A percentile compares a stretch with the other conserved stretches of the same genome.
phyloP scores from a whole-genome alignment of 2,888 invertebrate species.

The Hypercompe scribonia region DNA sequence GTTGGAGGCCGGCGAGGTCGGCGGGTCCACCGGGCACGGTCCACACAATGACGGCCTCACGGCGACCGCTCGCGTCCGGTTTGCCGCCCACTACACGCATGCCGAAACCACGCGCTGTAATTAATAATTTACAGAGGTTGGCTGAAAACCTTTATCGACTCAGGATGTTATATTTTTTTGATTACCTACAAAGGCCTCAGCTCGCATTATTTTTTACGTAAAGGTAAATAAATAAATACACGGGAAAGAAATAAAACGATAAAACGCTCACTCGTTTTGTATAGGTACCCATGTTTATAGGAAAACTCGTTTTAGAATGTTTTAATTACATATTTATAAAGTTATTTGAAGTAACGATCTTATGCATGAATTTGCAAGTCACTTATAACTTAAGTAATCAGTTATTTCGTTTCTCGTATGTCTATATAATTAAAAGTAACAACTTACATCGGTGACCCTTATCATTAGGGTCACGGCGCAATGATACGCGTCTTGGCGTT shows the following conservation, averaged over 20 bases:
- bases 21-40: conserved; percentile 97
- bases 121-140: conserved; percentile 52
- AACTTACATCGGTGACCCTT: conserved; percentile 95
- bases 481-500: conserved; percentile 90
- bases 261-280: neutral
- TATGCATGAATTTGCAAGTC: neutral
- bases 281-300: neutral
- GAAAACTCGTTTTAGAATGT: neutral
- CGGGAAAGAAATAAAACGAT: neutral
- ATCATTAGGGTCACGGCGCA: conserved; percentile 92
- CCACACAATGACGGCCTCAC: conserved; percentile 97
- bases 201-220: neutral
- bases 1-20: conserved; percentile 94
- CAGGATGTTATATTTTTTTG: conserved; percentile 29
- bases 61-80: conserved; percentile 93
- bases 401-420: neutral
- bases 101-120: conserved; percentile 94
- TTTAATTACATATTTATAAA: neutral
- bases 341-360: neutral
- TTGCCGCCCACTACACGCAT: conserved; percentile 98
- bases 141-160: conserved; percentile 35
- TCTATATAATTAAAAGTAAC: neutral
- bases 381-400: too few relatives aligned
- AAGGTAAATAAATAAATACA: conserved; percentile 6
- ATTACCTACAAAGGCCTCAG: conserved; percentile 11